Percentiles rank a stretch among this genome's conserved stretches.
phyloP scores from a whole-genome alignment of 2,113 vertebrate genomes.

The Percina caprodes region DNA sequence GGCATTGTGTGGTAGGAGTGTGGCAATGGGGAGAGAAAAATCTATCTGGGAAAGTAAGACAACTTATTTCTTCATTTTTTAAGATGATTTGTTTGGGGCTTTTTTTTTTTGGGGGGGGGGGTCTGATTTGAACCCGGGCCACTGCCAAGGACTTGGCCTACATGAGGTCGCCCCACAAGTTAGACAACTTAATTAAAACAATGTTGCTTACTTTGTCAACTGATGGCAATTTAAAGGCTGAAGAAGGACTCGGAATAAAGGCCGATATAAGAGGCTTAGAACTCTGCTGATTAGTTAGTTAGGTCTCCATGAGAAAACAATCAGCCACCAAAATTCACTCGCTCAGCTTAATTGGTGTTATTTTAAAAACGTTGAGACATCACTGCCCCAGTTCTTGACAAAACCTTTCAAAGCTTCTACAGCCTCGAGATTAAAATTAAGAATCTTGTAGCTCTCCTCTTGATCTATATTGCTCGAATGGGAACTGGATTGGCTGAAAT shows the following conservation, averaged over 20 bases:
- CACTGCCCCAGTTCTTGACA: background rate
- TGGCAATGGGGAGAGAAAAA: conserved; percentile 29
- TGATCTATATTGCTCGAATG: background rate
- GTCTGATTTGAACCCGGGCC: no score
- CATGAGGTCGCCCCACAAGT: conserved; percentile 6
- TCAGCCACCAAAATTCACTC: conserved; percentile 12
- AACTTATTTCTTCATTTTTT: conserved; percentile 53
- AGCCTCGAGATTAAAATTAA: background rate
- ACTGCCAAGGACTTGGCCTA: no score
- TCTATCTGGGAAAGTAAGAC: conserved; percentile 50
- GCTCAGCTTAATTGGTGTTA: conserved; percentile 25
- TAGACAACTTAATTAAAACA: conserved; percentile 70
- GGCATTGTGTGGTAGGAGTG: conserved; percentile 5
- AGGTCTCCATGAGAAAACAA: conserved; percentile 54
- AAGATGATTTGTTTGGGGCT: no score
- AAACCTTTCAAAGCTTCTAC: background rate
- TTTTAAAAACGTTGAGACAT: background rate
- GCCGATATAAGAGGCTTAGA: conserved; percentile 49
- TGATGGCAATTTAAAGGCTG: conserved; percentile 59
- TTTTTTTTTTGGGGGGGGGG: no score
- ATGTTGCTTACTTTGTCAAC: conserved; percentile 66
- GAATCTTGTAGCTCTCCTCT: background rate
- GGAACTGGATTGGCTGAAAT: background rate
- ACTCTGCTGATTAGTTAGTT: conserved; percentile 54
- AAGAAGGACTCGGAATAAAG: conserved; percentile 23